Evolutionary conservation across 2,888 invertebrate genomes (phyloP), one percentile per base, ranked within the genome.

Genomic region (Phaonia tiefii): DNA sequence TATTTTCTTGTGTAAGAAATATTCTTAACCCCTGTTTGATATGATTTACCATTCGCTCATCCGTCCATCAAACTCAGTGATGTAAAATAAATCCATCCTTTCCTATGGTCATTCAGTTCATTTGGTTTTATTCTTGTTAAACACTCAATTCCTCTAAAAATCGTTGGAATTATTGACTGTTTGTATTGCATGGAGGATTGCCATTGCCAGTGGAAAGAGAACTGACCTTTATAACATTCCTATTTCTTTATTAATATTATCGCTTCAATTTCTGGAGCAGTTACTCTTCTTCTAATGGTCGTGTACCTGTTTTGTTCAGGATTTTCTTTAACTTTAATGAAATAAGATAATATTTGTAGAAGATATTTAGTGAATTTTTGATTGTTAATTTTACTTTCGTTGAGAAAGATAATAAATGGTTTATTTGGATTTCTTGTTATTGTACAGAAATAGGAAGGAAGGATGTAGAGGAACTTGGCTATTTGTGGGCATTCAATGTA

Each of bases 11-110:
- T 42, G 60, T 39, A 13, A 69, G 17, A 58, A 37, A 31, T 63
- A 72, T 39, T 73, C 25, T 65, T 72, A 69, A 75, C 78, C 81
- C 75, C 58, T 42, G 72, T 78, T 78, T 63, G 75, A 31, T 75
- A 78, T 58, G 69, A 69, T 65, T 25, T 72, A 63, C 63, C 69
- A 76, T 51, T 39, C n/a, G 39, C 17, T 17, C 60, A 37, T 13
- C 15, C 60, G 37, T 8, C n/a, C 26, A 26, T 26, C 13, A 39
- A 11, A n/a, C 13, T 42, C 63, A 22, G 42, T 63, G 42, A 42
- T 11, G 1, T 63, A 20, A 11, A 63, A 31, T 3, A 56, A 63
- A 63, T 37, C 39, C 11, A 42, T 15, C 22, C 39, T n/a, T 20
- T 63, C 39, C 63, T 22, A 22, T 39, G 39, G 42, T 20, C 42